Percentiles rank a stretch among this genome's conserved stretches.
These are phyloP conservation scores for Drosophila eohydei DNA, from an alignment of 2,888 invertebrate genomes.

Conservation along the genomic window DNA sequence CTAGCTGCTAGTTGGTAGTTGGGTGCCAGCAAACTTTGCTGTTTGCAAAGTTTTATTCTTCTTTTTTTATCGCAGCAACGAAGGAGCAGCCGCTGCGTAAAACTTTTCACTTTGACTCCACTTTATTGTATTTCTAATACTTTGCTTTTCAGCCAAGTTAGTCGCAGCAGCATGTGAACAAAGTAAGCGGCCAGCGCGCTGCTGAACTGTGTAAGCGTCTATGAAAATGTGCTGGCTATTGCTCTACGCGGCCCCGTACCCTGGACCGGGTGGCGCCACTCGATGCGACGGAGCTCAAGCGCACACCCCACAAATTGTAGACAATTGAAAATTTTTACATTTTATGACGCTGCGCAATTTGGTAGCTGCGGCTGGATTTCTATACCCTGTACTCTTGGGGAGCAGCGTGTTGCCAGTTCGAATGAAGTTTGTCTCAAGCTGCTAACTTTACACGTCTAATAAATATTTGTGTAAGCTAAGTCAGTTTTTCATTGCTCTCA, in stretches of 20 bases:
- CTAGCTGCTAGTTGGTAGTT: constrained; percentile 19
- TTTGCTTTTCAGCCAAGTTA: constrained; percentile 78
- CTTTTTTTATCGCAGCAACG: constrained; percentile 26
- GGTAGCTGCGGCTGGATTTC: constrained; percentile 51
- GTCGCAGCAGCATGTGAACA: constrained; percentile 74
- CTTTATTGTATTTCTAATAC: constrained; percentile 83
- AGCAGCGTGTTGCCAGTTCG: not conserved
- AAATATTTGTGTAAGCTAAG: too few relatives aligned
- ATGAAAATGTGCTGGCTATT: constrained; percentile 78
- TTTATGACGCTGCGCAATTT: constrained; percentile 79
- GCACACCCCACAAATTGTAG: constrained; percentile 70
- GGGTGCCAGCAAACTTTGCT: constrained; percentile 74
- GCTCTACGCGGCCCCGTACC: constrained; percentile 5
- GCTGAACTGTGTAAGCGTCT: constrained; percentile 73
- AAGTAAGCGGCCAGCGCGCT: constrained; percentile 77
- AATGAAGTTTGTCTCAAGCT: not conserved
- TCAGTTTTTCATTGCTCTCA: too few relatives aligned
- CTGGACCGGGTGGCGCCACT: constrained; percentile 14
- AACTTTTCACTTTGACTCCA: constrained; percentile 82
- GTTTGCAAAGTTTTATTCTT: constrained; percentile 62
- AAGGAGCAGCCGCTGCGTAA: constrained; percentile 76
- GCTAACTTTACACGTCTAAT: too few relatives aligned
- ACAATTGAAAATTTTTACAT: constrained; percentile 80
- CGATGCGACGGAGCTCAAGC: constrained; percentile 42
- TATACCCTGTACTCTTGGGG: not conserved